Percentiles rank a stretch among this genome's conserved stretches.
phyloP scores from a whole-genome alignment of 1,140 invertebrate genomes.

The Drosophila pseudoananassae region DNA sequence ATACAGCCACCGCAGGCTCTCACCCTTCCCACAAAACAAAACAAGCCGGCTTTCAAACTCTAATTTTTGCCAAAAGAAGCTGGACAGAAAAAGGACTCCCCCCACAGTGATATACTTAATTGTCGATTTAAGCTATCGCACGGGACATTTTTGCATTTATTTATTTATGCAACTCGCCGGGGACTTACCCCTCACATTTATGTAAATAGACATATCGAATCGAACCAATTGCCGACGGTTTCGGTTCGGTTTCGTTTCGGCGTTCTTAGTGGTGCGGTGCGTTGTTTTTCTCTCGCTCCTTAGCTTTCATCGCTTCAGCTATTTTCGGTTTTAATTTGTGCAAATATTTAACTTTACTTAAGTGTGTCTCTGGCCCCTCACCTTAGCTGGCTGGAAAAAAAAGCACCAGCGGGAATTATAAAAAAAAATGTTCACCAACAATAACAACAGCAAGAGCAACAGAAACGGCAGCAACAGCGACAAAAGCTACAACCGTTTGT shows the following conservation, averaged over 20 bases:
- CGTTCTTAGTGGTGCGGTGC: constrained; percentile 6
- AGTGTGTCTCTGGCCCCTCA: constrained; percentile 52
- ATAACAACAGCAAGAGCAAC: constrained; percentile 16
- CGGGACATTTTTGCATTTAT: constrained; percentile 59
- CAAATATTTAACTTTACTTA: constrained; percentile 79
- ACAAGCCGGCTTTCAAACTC: constrained; percentile 16
- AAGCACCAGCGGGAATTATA: constrained; percentile 29
- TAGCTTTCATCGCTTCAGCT: constrained; percentile 56
- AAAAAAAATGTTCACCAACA: constrained; percentile 52
- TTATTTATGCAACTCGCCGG: constrained; percentile 48
- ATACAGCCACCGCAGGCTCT: constrained; percentile 63
- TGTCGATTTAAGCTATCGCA: neutral
- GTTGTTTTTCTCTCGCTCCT: constrained; percentile 24
- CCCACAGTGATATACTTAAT: constrained; percentile 54
- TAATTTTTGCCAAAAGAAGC: constrained; percentile 1
- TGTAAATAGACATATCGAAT: constrained; percentile 35
- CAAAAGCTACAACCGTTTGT: constrained; percentile 53
- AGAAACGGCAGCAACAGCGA: constrained; percentile 30
- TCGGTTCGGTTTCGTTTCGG: constrained; percentile 28
- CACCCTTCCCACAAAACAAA: constrained; percentile 7
- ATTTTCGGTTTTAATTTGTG: constrained; percentile 79
- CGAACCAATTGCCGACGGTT: constrained; percentile 53
- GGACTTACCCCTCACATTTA: constrained; percentile 10
- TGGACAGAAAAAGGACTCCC: constrained; percentile 18
- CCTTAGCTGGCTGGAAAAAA: constrained; percentile 30